phyloP scores from a whole-genome alignment of 2,113 vertebrate genomes.

The Lethenteron camtschaticum region DNA sequence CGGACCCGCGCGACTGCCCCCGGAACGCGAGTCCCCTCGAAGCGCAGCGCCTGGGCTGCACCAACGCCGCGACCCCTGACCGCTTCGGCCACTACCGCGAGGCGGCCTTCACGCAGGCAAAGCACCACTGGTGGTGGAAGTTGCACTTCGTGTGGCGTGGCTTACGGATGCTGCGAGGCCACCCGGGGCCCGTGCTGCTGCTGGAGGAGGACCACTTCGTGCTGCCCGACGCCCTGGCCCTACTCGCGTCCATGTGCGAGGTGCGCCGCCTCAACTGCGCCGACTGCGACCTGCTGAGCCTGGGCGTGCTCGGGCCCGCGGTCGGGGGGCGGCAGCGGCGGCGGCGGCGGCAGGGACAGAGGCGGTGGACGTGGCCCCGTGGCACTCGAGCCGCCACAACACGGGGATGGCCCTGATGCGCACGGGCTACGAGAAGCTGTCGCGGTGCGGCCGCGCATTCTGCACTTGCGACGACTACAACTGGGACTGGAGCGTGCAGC shows the following conservation, averaged over 20 bases:
- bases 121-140: slow-evolving; percentile 99
- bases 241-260: slow-evolving; percentile 45
- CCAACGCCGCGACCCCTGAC: slow-evolving; percentile 83
- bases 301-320: slow-evolving; percentile 40
- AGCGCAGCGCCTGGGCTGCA: slow-evolving; percentile 60
- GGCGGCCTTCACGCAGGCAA: slow-evolving; percentile 81
- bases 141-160: slow-evolving; percentile 88
- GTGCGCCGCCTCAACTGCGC: slow-evolving; percentile 42
- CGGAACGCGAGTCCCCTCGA: slow-evolving; percentile 54
- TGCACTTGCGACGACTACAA: slow-evolving; percentile 97
- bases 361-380: slow-evolving; percentile 72
- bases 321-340: slow-evolving; percentile 58
- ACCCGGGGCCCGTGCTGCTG: slow-evolving; percentile 49
- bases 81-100: slow-evolving; percentile 92
- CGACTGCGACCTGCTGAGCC: slow-evolving; percentile 63
- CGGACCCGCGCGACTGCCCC: slow-evolving; percentile 74
- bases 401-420: slow-evolving; percentile 78
- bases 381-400: slow-evolving; percentile 98
- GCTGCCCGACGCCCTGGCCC: slow-evolving; percentile 61
- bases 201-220: slow-evolving; percentile 86
- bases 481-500: slow-evolving; percentile 97
- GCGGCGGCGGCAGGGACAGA: slow-evolving; percentile 23
- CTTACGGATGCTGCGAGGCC: slow-evolving; percentile 39
- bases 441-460: slow-evolving; percentile 74
- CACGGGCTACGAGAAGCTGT: slow-evolving; percentile 55